phyloP scores from a whole-genome alignment of 2,113 vertebrate species.

The Phrynocephalus versicolor region DNA sequence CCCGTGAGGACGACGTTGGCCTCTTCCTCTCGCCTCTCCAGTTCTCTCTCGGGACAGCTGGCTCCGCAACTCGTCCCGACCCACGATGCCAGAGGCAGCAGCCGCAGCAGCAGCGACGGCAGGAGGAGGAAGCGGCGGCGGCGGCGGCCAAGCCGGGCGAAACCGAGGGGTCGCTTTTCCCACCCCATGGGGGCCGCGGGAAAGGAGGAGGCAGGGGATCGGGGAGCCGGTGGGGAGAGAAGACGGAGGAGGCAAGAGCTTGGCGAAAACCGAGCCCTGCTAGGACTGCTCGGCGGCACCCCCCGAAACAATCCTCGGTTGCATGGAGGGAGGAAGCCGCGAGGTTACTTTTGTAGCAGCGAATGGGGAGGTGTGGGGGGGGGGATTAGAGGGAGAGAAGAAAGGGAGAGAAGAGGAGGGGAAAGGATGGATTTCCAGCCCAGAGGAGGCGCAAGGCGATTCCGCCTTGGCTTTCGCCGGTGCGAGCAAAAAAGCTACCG shows the following conservation, averaged over 20 bases:
- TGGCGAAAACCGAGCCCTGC: neutral
- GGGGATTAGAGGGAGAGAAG: neutral
- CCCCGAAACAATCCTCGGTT: neutral
- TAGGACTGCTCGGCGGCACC: constrained; percentile 39
- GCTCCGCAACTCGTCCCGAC: constrained; percentile 70
- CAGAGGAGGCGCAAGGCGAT: constrained; percentile 2
- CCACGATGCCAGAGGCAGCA: constrained; percentile 70
- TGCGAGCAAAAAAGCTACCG: constrained; percentile 40
- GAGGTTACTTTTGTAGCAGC: constrained; percentile 55
- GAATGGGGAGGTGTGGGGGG: too few relatives aligned
- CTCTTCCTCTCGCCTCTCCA: constrained; percentile 91
- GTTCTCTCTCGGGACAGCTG: constrained; percentile 86
- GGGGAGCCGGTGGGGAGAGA: neutral
- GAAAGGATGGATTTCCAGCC: constrained; percentile 6
- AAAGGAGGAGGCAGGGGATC: neutral
- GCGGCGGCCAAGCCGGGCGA: constrained; percentile 35
- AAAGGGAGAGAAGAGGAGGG: constrained; percentile 22
- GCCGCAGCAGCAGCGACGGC: constrained; percentile 11
- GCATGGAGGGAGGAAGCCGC: constrained; percentile 41
- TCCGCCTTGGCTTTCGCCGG: neutral
- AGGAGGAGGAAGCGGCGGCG: too few relatives aligned
- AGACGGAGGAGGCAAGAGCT: neutral
- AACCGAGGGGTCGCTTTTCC: neutral
- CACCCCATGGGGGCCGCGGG: constrained; percentile 7
- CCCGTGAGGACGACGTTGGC: constrained; percentile 94